Evolutionary conservation across 2,797 vertebrate genomes (phyloP), one percentile per base, ranked within the genome.

Genomic region (Paedocypris micromegethes): DNA sequence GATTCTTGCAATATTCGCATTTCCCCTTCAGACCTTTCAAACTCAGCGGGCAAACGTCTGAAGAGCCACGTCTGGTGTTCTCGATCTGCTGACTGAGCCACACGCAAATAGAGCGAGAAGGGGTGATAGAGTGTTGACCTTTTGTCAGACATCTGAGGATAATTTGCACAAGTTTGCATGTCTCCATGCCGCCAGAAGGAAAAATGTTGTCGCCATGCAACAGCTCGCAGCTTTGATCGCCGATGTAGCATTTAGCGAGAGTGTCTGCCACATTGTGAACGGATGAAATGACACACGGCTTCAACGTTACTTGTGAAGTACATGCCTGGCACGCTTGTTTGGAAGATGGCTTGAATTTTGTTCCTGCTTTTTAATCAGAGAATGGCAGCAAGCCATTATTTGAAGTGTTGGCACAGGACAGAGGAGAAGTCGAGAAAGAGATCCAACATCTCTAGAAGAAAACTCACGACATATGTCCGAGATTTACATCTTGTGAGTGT

Each of bases 321-420:
- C 53, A 81, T 48, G 4, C 76, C 77, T 59, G 63, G 79, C 80
- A 83, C 74, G 76, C 76, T 82, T 82, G 87, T 88, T 87, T 85
- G 83, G 86, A 84, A 86, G 82, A 67, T 66, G 69, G 77, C 79
- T 83, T 81, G 80, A 83, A 83, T 82, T 75, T 85, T 77, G 80
- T 82, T 86, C 80, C 77, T 85, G 83, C 88, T 86, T 89, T 89
- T 89, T 89, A 90, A 88, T 90, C 89, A 87, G 83, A 83, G 80
- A 84, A 86, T 87, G 83, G 86, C 83, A 85, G 83, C 81, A 7
- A 62, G 5, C 38, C 39, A 48, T 56, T 40, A 8, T 49, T 38
- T 67, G 60, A 74, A 51, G 43, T 60, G 49, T 51, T 57, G 48
- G 62, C 23, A 39, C 39, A 53, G 9, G 23, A 47, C 56, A 65